Conservation (phyloP, 1,140 invertebrate genomes). For the Drosophila yakuba region DNA sequence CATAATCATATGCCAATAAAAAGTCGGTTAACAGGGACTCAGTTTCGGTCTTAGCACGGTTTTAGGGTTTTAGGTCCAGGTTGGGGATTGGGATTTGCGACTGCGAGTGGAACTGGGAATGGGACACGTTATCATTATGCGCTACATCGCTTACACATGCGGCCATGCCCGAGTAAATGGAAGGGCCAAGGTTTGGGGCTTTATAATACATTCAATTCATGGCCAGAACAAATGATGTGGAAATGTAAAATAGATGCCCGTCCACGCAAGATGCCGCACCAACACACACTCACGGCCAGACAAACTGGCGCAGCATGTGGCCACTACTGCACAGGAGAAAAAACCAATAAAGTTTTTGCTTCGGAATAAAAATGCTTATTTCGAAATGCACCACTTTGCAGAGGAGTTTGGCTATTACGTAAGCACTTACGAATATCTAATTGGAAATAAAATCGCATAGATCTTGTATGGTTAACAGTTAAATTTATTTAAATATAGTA, state of each 20-base stretch:
- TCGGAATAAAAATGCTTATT: neutral
- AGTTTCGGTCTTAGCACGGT: slow-evolving; percentile 1
- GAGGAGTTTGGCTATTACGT: neutral
- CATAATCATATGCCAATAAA: slow-evolving; percentile 83
- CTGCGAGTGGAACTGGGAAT: no score
- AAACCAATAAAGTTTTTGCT: neutral
- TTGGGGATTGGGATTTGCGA: slow-evolving; percentile 13
- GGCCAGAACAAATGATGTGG: slow-evolving; percentile 83
- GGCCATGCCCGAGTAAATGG: slow-evolving; percentile 17
- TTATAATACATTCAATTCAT: slow-evolving; percentile 83
- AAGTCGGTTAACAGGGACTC: slow-evolving; percentile 71
- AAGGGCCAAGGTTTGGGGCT: slow-evolving; percentile 20
- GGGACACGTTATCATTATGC: slow-evolving; percentile 77
- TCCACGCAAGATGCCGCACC: slow-evolving; percentile 46
- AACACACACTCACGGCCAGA: slow-evolving; percentile 17
- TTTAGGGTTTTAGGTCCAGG: slow-evolving; percentile 26
- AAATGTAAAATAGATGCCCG: slow-evolving; percentile 82
- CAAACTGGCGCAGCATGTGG: slow-evolving; percentile 57
- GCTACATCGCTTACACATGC: slow-evolving; percentile 75
- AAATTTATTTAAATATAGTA: no score
- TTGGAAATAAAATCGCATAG: neutral
- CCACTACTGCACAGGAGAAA: slow-evolving; percentile 20
- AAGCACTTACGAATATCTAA: neutral
- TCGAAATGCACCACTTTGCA: neutral
- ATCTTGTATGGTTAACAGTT: no score